Evolutionary conservation across 2,113 vertebrate species (phyloP).

Genomic region (Epinephelus moara): DNA sequence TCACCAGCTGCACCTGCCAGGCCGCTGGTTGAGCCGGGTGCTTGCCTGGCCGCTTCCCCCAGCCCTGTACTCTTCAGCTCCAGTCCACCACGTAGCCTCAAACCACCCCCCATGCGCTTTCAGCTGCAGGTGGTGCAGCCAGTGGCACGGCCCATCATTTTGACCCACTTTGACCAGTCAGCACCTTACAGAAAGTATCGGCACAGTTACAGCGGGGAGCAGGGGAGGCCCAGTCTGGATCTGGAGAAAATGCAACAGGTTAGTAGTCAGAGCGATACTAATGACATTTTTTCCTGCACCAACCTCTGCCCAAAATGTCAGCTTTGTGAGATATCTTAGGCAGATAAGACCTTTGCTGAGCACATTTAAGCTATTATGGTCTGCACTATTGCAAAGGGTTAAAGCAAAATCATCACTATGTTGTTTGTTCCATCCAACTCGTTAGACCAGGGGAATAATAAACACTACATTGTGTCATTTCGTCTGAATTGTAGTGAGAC

Average conservation of each 20-base stretch:
- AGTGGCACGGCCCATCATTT: slow-evolving; percentile 85
- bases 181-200: slow-evolving; percentile 90
- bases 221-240: slow-evolving; percentile 91
- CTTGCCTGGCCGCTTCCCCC: slow-evolving; percentile 80
- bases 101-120: slow-evolving; percentile 83
- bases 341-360: not conserved
- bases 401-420: not conserved
- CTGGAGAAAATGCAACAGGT: slow-evolving; percentile 97
- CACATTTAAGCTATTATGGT: not conserved
- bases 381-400: too few species aligned
- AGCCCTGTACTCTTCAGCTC: slow-evolving; percentile 93
- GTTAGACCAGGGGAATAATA: not conserved
- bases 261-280: slow-evolving; percentile 48
- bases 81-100: slow-evolving; percentile 90
- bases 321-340: not conserved
- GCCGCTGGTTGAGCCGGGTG: slow-evolving; percentile 45
- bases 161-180: slow-evolving; percentile 89
- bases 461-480: not conserved
- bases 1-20: slow-evolving; percentile 68
- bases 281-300: not conserved
- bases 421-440: not conserved
- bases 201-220: slow-evolving; percentile 85
- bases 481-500: too few species aligned
- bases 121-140: slow-evolving; percentile 82
- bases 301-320: not conserved